Conservation (phyloP, 2,888 invertebrate species). For the Ceraclea dissimilis region DNA sequence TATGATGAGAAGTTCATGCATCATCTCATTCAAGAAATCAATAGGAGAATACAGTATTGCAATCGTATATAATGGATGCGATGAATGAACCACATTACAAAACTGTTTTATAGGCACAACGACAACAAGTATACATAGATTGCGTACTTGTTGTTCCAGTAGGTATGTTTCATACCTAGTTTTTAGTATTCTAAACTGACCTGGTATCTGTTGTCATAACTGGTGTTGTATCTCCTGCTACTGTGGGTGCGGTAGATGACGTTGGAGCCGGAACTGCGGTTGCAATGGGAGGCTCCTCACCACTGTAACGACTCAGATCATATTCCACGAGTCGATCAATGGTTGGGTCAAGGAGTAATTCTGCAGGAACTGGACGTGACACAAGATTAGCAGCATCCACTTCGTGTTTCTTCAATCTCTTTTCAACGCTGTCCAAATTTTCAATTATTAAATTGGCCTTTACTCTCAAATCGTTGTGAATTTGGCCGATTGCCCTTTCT, state of each 20-base stretch:
- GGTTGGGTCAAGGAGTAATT: conserved; percentile 58
- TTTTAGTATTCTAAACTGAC: background rate
- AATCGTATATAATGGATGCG: too few relatives aligned
- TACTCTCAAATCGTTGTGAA: conserved; percentile 70
- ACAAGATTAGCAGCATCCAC: conserved; percentile 73
- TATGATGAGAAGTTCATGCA: too few relatives aligned
- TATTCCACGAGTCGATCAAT: conserved; percentile 74
- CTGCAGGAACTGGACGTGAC: conserved; percentile 66
- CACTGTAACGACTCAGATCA: conserved; percentile 60
- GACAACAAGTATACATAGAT: too few relatives aligned
- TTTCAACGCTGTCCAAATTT: conserved; percentile 80
- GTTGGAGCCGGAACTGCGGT: conserved; percentile 25
- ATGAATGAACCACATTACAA: too few relatives aligned
- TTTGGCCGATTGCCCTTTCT: conserved; percentile 77
- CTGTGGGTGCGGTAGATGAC: background rate
- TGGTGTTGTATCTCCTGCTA: conserved; percentile 2
- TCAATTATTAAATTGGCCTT: conserved; percentile 84
- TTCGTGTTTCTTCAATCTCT: conserved; percentile 74
- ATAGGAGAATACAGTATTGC: too few relatives aligned
- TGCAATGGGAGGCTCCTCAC: conserved; percentile 35
- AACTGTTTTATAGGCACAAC: too few relatives aligned
- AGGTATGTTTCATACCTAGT: too few relatives aligned
- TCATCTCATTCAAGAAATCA: too few relatives aligned
- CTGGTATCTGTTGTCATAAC: background rate
- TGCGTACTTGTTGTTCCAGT: too few relatives aligned